Conservation (phyloP, 1,140 invertebrate species). For the Globodera ellingtonae region DNA sequence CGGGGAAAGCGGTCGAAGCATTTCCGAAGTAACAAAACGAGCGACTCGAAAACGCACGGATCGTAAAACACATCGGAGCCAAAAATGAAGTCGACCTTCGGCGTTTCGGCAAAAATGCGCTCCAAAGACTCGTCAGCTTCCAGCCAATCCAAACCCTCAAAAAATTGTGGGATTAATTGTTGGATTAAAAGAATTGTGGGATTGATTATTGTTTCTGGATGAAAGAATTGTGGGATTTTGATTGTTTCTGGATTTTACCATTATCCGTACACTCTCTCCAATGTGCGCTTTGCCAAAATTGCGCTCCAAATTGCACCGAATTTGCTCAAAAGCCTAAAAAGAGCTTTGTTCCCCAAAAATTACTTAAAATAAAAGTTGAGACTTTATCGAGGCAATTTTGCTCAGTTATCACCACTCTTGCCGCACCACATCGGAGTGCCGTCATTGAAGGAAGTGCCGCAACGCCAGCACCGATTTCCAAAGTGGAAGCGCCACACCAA, state of each 20-base stretch:
- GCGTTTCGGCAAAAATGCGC: conserved; percentile 19
- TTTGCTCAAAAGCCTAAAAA: conserved; percentile 20
- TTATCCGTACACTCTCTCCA: background rate
- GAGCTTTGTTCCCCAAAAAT: background rate
- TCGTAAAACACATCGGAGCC: conserved; percentile 61
- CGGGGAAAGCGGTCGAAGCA: conserved; percentile 46
- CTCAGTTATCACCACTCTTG: conserved; percentile 35
- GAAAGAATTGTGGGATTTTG: no score
- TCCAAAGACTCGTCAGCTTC: conserved; percentile 27
- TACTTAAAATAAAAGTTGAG: background rate
- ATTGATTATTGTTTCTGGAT: background rate
- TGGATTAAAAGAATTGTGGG: background rate
- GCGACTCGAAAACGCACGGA: conserved; percentile 50
- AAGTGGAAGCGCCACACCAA: conserved; percentile 20
- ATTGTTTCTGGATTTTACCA: conserved; percentile 10
- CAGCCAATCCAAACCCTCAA: conserved; percentile 40
- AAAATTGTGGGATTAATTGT: background rate
- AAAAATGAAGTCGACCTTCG: conserved; percentile 45
- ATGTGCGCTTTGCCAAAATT: conserved; percentile 16
- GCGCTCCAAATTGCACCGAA: conserved; percentile 13
- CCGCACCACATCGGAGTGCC: conserved; percentile 24
- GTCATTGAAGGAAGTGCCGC: conserved; percentile 39
- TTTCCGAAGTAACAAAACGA: conserved; percentile 46
- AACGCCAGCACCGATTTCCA: conserved; percentile 34
- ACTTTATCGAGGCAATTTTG: conserved; percentile 20